Base-by-base conservation (phyloP, 1,140 invertebrate species). In the Temnothorax longispinosus region DNA sequence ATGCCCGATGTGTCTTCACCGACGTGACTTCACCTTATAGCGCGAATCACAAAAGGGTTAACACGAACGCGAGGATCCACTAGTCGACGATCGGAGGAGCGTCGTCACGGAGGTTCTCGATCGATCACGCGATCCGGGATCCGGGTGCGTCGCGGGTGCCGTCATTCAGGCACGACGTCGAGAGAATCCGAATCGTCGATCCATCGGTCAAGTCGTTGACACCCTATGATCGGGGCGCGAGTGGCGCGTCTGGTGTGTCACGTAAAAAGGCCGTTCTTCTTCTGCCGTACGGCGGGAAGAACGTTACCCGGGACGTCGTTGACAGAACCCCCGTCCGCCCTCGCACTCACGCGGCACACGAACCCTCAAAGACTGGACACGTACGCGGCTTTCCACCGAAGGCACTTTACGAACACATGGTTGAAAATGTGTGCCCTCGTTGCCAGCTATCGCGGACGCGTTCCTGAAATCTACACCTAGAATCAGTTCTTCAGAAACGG, bases 131-230 rank as follows among this genome's bases (percentile, higher is more conserved):
- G 75, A 71, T n/a, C 58, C 21, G n/a, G 50, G 27, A 27, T 27
- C 1, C 27, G 27, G 27, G 11, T 60, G 38, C 11, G 81, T 76
- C 35, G 41, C 41, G 50, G 54, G 88, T 75, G 88, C 92, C 92
- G 88, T 92, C 90, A 87, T 92, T 89, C 78, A 75, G 69, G 69
- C 87, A 85, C 87, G 27, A 86, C 89, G 91, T 88, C 86, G 89
- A 89, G 87, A 89, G 15, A 10, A 82, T 90, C 87, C 81, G 88
- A 85, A 69, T 41, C 3, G 89, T 88, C 90, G 88, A 94, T 94
- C 91, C 88, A 95, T 95, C 94, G 88, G 91, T 94, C 92, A 94
- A 93, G 82, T 90, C 78, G 88, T 90, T 93, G 93, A 94, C 94
- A 89, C 50, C 54, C 86, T 27, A 27, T 47, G 69, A 86, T 75